Evolutionary conservation across 2,888 invertebrate species (phyloP).

Genomic region (Clostera curtula): DNA sequence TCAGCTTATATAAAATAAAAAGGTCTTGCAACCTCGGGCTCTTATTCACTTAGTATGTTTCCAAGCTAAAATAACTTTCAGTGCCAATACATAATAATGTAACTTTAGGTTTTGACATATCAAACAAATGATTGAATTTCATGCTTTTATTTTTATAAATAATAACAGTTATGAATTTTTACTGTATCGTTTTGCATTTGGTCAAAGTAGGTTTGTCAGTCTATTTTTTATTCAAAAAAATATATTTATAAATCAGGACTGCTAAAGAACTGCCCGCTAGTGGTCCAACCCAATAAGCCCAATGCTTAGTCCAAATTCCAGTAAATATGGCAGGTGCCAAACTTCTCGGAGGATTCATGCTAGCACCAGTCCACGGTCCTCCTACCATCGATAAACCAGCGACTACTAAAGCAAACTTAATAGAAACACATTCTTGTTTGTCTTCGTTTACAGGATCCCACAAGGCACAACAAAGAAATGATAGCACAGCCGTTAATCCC

Average conservation of each 20-base stretch:
- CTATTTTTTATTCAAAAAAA: too few species aligned
- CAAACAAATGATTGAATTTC: too few species aligned
- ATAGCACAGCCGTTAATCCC: slow-evolving; percentile 77
- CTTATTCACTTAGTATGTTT: too few species aligned
- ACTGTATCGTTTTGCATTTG: too few species aligned
- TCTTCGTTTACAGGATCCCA: slow-evolving; percentile 82
- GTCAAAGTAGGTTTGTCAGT: too few species aligned
- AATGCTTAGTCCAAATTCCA: slow-evolving; percentile 78
- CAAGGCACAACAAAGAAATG: slow-evolving; percentile 79
- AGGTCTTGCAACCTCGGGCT: too few species aligned
- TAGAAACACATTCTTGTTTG: slow-evolving; percentile 77
- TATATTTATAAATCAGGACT: slow-evolving; percentile 39
- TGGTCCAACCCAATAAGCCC: slow-evolving; percentile 84
- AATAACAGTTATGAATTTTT: too few species aligned
- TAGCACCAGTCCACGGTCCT: slow-evolving; percentile 81
- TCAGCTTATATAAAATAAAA: too few species aligned
- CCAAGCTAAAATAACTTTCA: too few species aligned
- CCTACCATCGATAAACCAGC: slow-evolving; percentile 78
- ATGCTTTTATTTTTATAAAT: too few species aligned
- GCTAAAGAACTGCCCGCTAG: slow-evolving; percentile 42
- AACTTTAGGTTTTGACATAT: too few species aligned
- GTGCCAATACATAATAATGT: too few species aligned
- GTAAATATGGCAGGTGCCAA: slow-evolving; percentile 84
- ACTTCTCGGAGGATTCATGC: slow-evolving; percentile 82
- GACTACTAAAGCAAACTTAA: slow-evolving; percentile 82